Evolutionary conservation across 2,888 invertebrate genomes (phyloP).

Genomic region (Drosophila ezoana): DNA sequence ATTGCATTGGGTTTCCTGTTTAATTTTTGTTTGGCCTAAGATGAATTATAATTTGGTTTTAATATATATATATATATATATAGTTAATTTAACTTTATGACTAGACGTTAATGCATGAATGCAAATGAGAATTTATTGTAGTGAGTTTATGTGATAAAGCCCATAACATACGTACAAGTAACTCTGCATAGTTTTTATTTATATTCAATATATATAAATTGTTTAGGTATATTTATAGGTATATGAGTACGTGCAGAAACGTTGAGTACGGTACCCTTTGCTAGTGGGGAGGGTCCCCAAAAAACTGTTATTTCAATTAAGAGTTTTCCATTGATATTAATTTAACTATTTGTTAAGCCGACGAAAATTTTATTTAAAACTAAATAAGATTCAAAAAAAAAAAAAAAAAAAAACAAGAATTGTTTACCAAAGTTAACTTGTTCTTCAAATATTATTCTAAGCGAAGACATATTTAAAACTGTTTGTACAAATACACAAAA

Average conservation of each 20-base stretch:
- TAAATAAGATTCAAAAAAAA: constrained; percentile 13
- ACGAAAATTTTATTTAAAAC: constrained; percentile 43
- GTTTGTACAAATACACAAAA: constrained; percentile 28
- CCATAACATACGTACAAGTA: constrained; percentile 50
- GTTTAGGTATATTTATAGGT: constrained; percentile 25
- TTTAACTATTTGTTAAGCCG: constrained; percentile 49
- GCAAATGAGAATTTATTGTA: constrained; percentile 38
- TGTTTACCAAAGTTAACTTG: constrained; percentile 5
- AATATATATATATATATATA: constrained; percentile 25
- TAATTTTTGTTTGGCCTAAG: constrained; percentile 41
- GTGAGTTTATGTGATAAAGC: constrained; percentile 19
- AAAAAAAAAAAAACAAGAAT: constrained; percentile 13
- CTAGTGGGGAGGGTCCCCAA: constrained; percentile 12
- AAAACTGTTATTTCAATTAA: constrained; percentile 39
- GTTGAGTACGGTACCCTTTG: constrained; percentile 20
- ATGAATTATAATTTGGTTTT: constrained; percentile 36
- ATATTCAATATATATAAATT: constrained; percentile 5
- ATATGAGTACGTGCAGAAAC: constrained; percentile 48
- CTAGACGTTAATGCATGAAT: constrained; percentile 33
- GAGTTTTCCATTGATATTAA: constrained; percentile 25
- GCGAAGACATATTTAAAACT: constrained; percentile 42
- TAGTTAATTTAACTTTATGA: constrained; percentile 39
- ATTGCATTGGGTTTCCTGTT: constrained; percentile 50
- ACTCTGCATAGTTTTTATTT: constrained; percentile 25
- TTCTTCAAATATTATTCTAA: constrained; percentile 45